Percentiles rank a stretch among this genome's conserved stretches.
Conservation (phyloP, 1,140 invertebrate genomes). For the Lordiphosa mommai region DNA sequence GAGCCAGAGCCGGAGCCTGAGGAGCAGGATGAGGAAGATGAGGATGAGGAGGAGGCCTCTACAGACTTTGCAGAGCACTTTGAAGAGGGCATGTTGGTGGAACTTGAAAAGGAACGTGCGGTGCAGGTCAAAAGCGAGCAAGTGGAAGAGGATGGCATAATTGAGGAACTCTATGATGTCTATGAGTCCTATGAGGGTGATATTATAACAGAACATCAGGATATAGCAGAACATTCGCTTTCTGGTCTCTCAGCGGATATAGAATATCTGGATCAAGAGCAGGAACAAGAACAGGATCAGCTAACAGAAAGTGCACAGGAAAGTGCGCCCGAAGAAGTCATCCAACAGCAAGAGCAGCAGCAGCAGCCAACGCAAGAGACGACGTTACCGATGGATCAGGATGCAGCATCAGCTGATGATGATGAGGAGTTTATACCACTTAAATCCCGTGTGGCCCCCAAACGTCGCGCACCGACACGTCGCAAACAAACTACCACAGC, state of each 20-base stretch:
- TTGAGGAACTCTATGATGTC: slow-evolving; percentile 62
- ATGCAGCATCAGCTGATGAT: slow-evolving; percentile 39
- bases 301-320: slow-evolving; percentile 57
- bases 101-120: slow-evolving; percentile 38
- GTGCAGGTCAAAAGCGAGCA: slow-evolving; percentile 54
- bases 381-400: slow-evolving; percentile 1
- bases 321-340: slow-evolving; percentile 6
- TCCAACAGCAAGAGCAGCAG: background rate
- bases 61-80: slow-evolving; percentile 21
- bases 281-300: slow-evolving; percentile 33
- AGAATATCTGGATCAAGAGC: slow-evolving; percentile 55
- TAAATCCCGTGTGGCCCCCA: slow-evolving; percentile 11
- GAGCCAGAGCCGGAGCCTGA: background rate
- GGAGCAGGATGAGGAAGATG: slow-evolving; percentile 6
- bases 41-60: background rate
- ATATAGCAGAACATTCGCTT: slow-evolving; percentile 27
- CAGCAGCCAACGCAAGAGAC: no score
- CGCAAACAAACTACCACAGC: slow-evolving; percentile 2
- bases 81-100: slow-evolving; percentile 40
- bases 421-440: slow-evolving; percentile 17
- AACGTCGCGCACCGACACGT: slow-evolving; percentile 29
- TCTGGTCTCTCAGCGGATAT: slow-evolving; percentile 61
- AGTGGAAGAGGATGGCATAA: slow-evolving; percentile 63
- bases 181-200: slow-evolving; percentile 55
- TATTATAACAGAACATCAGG: slow-evolving; percentile 36